Base-by-base conservation (phyloP, 2,113 vertebrate species). In the Rhabdornis inornatus region DNA sequence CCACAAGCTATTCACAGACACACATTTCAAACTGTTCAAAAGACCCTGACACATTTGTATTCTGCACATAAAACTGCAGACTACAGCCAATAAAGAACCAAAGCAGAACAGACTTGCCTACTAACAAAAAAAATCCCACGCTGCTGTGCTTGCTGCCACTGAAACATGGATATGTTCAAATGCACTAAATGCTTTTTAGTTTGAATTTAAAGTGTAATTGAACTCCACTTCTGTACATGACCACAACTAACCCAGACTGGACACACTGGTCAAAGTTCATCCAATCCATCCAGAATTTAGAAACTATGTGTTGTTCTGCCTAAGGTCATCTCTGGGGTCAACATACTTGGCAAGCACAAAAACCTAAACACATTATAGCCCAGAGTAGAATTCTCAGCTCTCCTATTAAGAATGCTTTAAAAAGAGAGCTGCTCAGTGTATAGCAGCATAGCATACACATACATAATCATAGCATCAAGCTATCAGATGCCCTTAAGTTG, bases 11-110 rank as follows among this genome's bases (percentile, higher is more conserved):
- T 94, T 96, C 89, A 97, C 25, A 79, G 28, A 49, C 80, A 79
- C 78, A 76, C 92, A 92, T 90, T 95, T 92, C 71, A 87, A 60
- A 75, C 81, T 56, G 77, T 53, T 96, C 83, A 95, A 95, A 95
- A 87, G 96, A 86, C 71, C 77, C 30, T 63, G 83, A 89, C 82
- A 89, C 84, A 97, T 96, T 92, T 96, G 96, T 97, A 96, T 96
- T 96, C 96, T 82, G 74, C 69, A 92, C 80, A 76, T 82, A 89
- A 75, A 84, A 75, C 94, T 64, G 60, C 86, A 84, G 89, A 64
- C 87, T 87, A 68, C 65, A 95, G 86, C 66, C 72, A 93, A 33
- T 88, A 96, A 93, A 92, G 79, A 80, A 80, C 52, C 39, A 87
- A 90, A 89, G 83, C 76, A 93, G 72, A 77, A 92, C 42, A 93